A percentile compares a stretch with the other conserved stretches of the same genome.
phyloP scores from a whole-genome alignment of 2,113 vertebrate genomes.

The Macroglossus sobrinus region DNA sequence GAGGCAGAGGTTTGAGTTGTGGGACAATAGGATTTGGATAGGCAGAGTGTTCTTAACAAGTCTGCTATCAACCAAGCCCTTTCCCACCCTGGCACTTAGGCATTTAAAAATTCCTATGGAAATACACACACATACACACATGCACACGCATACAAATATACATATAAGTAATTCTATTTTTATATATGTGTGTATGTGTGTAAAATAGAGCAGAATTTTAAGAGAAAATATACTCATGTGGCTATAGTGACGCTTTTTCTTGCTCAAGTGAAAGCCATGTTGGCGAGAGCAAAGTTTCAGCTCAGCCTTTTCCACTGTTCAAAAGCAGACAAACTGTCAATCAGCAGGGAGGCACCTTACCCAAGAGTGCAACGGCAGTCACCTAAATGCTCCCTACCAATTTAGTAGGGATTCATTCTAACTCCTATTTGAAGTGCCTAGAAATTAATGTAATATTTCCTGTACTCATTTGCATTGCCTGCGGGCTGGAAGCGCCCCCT shows the following conservation, averaged over 20 bases:
- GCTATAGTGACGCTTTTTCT: neutral
- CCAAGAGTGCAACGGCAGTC: slow-evolving; percentile 60
- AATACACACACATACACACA: neutral
- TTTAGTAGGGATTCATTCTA: slow-evolving; percentile 69
- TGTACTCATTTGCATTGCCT: slow-evolving; percentile 77
- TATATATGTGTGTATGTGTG: neutral
- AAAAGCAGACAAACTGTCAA: slow-evolving; percentile 56
- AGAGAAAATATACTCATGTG: neutral
- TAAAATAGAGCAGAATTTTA: slow-evolving; percentile 25
- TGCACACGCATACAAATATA: neutral
- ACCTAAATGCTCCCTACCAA: slow-evolving; percentile 73
- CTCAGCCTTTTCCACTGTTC: neutral
- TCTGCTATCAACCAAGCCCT: neutral
- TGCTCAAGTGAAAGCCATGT: neutral
- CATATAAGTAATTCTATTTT: neutral
- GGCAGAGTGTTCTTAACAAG: neutral
- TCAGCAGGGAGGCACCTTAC: slow-evolving; percentile 61
- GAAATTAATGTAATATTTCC: slow-evolving; percentile 78
- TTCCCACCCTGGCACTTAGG: neutral
- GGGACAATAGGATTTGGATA: neutral
- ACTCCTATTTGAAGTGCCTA: slow-evolving; percentile 72
- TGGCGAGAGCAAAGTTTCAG: slow-evolving; percentile 24
- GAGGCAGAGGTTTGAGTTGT: neutral
- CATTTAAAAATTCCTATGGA: neutral
- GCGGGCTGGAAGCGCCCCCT: slow-evolving; percentile 67